These are phyloP conservation scores for Subacronicta megacephala DNA, from an alignment of 2,888 invertebrate species.

Conservation along the genomic window DNA sequence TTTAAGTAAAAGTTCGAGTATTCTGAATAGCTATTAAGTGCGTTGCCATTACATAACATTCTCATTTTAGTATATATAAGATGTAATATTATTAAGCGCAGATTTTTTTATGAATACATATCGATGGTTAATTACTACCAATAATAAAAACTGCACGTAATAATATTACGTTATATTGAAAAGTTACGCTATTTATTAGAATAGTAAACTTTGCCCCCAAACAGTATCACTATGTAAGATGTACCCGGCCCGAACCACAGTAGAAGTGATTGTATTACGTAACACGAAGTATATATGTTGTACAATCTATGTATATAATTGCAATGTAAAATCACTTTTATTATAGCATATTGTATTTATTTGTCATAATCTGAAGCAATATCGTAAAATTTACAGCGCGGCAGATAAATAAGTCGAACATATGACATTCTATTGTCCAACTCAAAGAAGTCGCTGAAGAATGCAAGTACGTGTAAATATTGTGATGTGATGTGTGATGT, in stretches of 20 bases:
- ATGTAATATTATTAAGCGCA: constrained; percentile 9
- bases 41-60: constrained; percentile 12
- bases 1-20: constrained; percentile 15
- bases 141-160: background rate
- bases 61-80: constrained; percentile 18
- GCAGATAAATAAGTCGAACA: constrained; percentile 1
- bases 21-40: constrained; percentile 17
- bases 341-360: constrained; percentile 44
- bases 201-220: constrained; percentile 36
- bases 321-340: constrained; percentile 25
- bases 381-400: constrained; percentile 22
- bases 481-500: constrained; percentile 29
- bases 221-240: constrained; percentile 46
- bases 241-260: constrained; percentile 25
- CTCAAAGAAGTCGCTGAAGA: constrained; percentile 29
- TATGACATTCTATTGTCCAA: constrained; percentile 25
- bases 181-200: constrained; percentile 31
- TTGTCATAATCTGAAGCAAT: constrained; percentile 20
- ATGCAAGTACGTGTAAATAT: constrained; percentile 46
- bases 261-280: constrained; percentile 8
- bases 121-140: no score
- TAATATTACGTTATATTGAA: background rate
- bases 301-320: constrained; percentile 26
- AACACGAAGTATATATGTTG: constrained; percentile 13
- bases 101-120: no score